Base-by-base conservation (phyloP, 2,797 vertebrate species). In the Synanceia verrucosa region DNA sequence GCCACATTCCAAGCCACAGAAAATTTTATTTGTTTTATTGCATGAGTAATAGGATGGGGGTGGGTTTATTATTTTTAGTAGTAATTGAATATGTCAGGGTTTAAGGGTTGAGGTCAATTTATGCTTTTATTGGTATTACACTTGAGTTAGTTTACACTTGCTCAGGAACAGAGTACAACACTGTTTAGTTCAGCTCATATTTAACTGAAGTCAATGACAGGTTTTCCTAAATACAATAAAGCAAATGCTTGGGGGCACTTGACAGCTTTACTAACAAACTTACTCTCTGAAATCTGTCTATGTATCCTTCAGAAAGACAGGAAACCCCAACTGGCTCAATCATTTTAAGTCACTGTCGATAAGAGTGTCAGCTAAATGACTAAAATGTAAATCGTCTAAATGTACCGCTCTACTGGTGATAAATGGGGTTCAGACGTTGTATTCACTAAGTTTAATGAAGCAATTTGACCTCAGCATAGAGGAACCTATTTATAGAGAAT, bases 401-500 rank as follows among this genome's bases (percentile, higher is more conserved):
- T 29, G n/a, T 29, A 29, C 28, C 48, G 59, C 73, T 70, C 50
- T 33, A 53, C 37, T 63, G 66, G 58, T 44, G 24, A 71, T 63
- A 65, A 84, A 84, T 59, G 9, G 2, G 24, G 5, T 62, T 84
- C 33, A 64, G 52, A 72, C 69, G 63, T 56, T 71, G 13, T 65
- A 51, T 81, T 66, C 62, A 72, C 50, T 37, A 50, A 81, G 62
- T 57, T 65, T 53, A 81, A 73, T 73, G 53, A 86, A 67, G 26
- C 53, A 48, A 65, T 85, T 75, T 91, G 88, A 90, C 82, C 80
- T 74, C 74, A 63, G 76, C 64, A 36, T 51, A 83, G 85, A 87
- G 82, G 59, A 80, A 82, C 41, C 76, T 86, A 88, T 81, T 86
- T 88, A 84, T 88, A 88, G 82, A 84, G 80, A 78, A 83, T 78